Base-by-base conservation (phyloP, 2,113 vertebrate genomes). In the Climacteris rufus region DNA sequence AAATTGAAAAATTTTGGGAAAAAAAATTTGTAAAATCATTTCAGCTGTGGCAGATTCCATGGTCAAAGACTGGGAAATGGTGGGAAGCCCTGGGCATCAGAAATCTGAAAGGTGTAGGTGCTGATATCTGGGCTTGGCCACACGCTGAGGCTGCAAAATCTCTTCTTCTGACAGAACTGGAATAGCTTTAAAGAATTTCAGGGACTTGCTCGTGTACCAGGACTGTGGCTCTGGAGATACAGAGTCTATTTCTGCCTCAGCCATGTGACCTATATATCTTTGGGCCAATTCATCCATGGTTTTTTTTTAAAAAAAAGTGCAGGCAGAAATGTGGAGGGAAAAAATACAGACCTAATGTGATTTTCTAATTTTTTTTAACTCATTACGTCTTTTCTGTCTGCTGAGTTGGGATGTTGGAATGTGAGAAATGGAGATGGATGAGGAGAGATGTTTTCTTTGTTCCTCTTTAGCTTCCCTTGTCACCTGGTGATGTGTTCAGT, bases 221-320 rank as follows among this genome's bases (percentile, higher is more conserved):
- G 35, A 2, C 69, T 3, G 7, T 44, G 82, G 64, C 90, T 92
- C 92, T 88, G 66, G 85, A 92, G 90, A 93, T 45, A 7, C 4
- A 8, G 90, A 31, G 93, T 90, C 94, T 94, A 76, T 94, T 96
- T 91, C 92, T 96, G 92, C 82, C 66, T 69, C 92, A 86, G 53
- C 83, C 70, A 49, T 8, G 49, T 88, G 92, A 88, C 94, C 85
- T n/a, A 30, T 1, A 65, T 83, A 74, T 86, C 85, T 96, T 68
- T 93, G 92, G 88, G 49, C 88, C 95, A 50, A 40, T 91, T 90
- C 75, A 57, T 20, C 78, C 85, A 52, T 4, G 39, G 61, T 72
- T 86, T n/a, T n/a, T n/a, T n/a, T n/a, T n/a, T 84, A 7, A 31
- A 33, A 47, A 25, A 37, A 87, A 77, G 42, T 18, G 37, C 68